A percentile compares a stretch with the other conserved stretches of the same genome.
Evolutionary conservation across 2,113 vertebrate genomes (phyloP).

Genomic region (Phoxinus phoxinus): DNA sequence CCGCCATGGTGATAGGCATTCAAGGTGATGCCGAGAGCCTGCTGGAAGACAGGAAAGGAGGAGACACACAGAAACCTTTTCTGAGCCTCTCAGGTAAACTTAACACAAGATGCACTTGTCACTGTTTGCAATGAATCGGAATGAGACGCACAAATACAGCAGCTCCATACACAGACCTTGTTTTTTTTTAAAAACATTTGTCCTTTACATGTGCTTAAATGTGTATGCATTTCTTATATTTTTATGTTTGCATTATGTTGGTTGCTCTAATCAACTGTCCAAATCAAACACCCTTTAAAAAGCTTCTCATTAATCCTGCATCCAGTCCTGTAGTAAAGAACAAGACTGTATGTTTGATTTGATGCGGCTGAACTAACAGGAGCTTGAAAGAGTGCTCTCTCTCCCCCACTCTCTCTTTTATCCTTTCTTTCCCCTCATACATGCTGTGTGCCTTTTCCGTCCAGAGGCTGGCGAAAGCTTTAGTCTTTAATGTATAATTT

Average conservation of each 20-base stretch:
- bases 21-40: conserved; percentile 87
- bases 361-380: conserved; percentile 18
- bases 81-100: conserved; percentile 78
- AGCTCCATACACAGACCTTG: not conserved
- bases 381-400: conserved; percentile 21
- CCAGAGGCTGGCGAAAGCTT: conserved; percentile 61
- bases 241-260: not conserved
- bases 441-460: conserved; percentile 50
- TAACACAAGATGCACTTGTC: not conserved
- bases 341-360: conserved; percentile 11
- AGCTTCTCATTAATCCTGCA: conserved; percentile 11
- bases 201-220: conserved; percentile 18
- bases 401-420: conserved; percentile 20
- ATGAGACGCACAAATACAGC: not conserved
- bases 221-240: not conserved
- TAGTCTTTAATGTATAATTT: conserved; percentile 75
- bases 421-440: conserved; percentile 9
- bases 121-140: not conserved
- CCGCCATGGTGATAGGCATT: conserved; percentile 87
- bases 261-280: conserved; percentile 16
- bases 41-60: conserved; percentile 89
- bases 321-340: not conserved
- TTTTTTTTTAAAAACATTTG: not conserved
- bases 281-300: conserved; percentile 9
- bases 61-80: conserved; percentile 85